These are phyloP conservation scores for Gobio gobio DNA, from an alignment of 2,113 vertebrate genomes.

Conservation along the genomic window DNA sequence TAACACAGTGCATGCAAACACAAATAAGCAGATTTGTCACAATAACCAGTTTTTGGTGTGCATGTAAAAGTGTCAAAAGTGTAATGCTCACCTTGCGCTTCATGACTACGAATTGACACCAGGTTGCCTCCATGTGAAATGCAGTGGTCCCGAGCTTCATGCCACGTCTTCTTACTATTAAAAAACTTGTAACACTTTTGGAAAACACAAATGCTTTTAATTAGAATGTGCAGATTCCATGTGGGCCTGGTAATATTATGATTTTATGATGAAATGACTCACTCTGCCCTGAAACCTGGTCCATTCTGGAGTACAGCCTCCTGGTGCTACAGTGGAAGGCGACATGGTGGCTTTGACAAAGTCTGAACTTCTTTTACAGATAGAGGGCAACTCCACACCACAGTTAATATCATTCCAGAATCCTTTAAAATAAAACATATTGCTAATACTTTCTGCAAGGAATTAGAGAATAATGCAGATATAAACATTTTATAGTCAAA, in stretches of 20 bases:
- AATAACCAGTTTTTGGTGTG: neutral
- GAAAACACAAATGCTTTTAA: slow-evolving; percentile 47
- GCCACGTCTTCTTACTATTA: slow-evolving; percentile 78
- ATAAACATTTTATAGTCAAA: no score
- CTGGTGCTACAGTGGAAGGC: slow-evolving; percentile 74
- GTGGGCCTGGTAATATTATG: neutral
- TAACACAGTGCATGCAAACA: no score
- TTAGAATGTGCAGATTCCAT: neutral
- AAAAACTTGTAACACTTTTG: slow-evolving; percentile 88
- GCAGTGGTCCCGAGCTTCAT: slow-evolving; percentile 81
- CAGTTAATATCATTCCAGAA: slow-evolving; percentile 98
- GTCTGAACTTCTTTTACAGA: slow-evolving; percentile 87
- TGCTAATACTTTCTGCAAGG: no score
- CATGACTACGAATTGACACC: slow-evolving; percentile 78
- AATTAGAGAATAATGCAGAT: no score
- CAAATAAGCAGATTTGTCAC: neutral
- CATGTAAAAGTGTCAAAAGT: neutral
- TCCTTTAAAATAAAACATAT: slow-evolving; percentile 70
- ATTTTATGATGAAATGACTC: slow-evolving; percentile 44
- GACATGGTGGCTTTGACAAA: slow-evolving; percentile 81
- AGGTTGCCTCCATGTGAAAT: slow-evolving; percentile 85
- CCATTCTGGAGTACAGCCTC: slow-evolving; percentile 87
- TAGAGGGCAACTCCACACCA: slow-evolving; percentile 82
- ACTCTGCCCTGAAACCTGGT: slow-evolving; percentile 85
- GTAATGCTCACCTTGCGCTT: slow-evolving; percentile 84